Evolutionary conservation across 2,797 vertebrate genomes (phyloP), one percentile per base, ranked within the genome.

Genomic region (Halcyon leucocephala): DNA sequence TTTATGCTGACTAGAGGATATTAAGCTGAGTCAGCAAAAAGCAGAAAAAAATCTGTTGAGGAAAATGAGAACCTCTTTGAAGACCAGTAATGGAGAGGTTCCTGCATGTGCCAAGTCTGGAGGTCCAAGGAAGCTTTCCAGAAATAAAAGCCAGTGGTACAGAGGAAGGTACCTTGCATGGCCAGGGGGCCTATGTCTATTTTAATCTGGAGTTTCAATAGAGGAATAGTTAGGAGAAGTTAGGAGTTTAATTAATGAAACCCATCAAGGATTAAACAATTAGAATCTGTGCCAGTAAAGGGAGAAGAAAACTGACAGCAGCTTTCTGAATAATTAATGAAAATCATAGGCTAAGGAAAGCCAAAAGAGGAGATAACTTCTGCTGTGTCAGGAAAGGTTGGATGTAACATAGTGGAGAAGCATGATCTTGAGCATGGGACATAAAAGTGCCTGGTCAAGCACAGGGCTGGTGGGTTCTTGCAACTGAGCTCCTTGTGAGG

Each of bases 181-280:
- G 35, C 69, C 65, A 17, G 37, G 70, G 89, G 81, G 70, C 48
- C 74, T 82, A 51, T 7, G 16, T 33, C 28, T 58, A 7, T 41
- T 93, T 86, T 77, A 73, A 82, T 80, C 79, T 82, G 22, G 31
- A 28, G 28, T 48, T 89, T 42, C 13, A 37, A 26, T 44, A 60
- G 29, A 64, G 67, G 70, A 95, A 85, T 21, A 82, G 71, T 80
- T 87, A 60, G 55, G 76, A 93, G 70, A 93, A 96, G 37, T 95
- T 91, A 96, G 39, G 84, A 24, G 74, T 88, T 96, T 93, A 96
- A 97, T 95, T 95, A 97, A 89, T 20, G 79, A 77, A 87, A 93
- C 69, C 81, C 78, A 93, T 85, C 86, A 93, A 94, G 82, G 65
- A 91, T 83, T 29, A 15, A 93, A 81, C 78, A 78, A 71, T 80